Percentiles rank a stretch among this genome's conserved stretches.
These are phyloP conservation scores for Eurystomus glaucurus DNA, from an alignment of 2,797 vertebrate species.

Conservation along the genomic window DNA sequence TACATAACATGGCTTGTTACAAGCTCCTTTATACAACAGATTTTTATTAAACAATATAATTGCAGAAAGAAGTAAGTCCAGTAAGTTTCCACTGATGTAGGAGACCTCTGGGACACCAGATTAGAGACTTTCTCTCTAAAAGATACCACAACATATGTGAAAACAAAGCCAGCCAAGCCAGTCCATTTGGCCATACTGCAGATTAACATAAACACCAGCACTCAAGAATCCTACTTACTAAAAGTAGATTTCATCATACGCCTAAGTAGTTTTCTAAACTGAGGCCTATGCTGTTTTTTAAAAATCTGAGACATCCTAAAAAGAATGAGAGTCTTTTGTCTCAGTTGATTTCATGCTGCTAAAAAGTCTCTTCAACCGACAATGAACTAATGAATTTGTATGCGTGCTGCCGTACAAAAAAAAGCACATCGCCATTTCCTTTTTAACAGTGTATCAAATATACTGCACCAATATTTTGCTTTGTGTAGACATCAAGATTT, in stretches of 20 bases:
- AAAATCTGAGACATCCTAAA: slow-evolving; percentile 26
- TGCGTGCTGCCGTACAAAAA: slow-evolving; percentile 15
- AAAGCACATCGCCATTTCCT: not conserved
- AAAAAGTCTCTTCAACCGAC: slow-evolving; percentile 15
- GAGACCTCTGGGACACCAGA: not conserved
- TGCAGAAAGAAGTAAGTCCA: not conserved
- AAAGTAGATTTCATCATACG: not conserved
- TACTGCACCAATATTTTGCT: slow-evolving; percentile 68
- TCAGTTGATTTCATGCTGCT: not conserved
- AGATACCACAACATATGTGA: not conserved
- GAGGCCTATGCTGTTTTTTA: not conserved
- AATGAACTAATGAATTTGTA: slow-evolving; percentile 46
- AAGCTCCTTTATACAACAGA: not conserved
- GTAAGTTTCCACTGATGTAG: not conserved
- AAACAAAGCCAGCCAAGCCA: not conserved
- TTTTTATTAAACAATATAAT: not conserved
- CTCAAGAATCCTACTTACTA: not conserved
- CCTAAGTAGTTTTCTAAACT: not conserved
- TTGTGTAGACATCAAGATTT: slow-evolving; percentile 58
- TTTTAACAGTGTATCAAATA: slow-evolving; percentile 58
- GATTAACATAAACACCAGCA: not conserved
- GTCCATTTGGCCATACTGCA: not conserved
- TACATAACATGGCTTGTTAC: not conserved
- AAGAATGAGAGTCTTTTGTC: not conserved
- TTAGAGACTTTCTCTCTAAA: not conserved